phyloP scores from a whole-genome alignment of 2,113 vertebrate genomes.

The Alexandromys fortis region DNA sequence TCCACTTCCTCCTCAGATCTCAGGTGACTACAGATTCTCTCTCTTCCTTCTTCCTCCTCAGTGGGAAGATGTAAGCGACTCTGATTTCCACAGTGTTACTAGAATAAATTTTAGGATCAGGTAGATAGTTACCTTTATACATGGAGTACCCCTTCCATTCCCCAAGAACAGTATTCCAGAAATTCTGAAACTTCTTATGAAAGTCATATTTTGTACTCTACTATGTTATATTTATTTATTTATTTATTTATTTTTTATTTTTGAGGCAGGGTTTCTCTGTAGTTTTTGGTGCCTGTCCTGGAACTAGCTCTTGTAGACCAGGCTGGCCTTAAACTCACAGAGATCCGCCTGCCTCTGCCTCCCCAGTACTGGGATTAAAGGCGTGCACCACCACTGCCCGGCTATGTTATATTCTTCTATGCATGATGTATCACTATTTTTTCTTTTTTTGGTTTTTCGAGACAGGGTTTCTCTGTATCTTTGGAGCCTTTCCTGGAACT shows the following conservation, averaged over 20 bases:
- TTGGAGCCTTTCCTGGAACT: no score
- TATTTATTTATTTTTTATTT: no score
- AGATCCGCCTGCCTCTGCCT: no score
- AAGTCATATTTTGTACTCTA: neutral
- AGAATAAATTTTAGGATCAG: neutral
- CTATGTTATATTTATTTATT: neutral
- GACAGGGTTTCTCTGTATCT: no score
- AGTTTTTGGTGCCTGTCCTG: no score
- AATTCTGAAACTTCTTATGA: neutral
- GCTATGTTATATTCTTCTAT: neutral
- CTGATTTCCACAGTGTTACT: neutral
- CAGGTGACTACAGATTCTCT: neutral
- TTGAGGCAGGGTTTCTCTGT: no score
- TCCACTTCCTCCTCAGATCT: neutral
- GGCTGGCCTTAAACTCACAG: no score
- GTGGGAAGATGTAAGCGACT: neutral
- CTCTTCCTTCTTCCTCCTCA: neutral
- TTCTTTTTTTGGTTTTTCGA: no score
- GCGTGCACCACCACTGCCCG: no score
- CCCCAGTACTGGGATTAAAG: no score
- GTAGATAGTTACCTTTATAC: neutral
- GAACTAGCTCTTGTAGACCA: no score
- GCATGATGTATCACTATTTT: no score
- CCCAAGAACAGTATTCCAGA: neutral
- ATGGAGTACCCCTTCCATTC: neutral